phyloP scores from a whole-genome alignment of 30 jellyfish, hydroid and myxozoan genomes.

The Nemopilema nomurai region DNA sequence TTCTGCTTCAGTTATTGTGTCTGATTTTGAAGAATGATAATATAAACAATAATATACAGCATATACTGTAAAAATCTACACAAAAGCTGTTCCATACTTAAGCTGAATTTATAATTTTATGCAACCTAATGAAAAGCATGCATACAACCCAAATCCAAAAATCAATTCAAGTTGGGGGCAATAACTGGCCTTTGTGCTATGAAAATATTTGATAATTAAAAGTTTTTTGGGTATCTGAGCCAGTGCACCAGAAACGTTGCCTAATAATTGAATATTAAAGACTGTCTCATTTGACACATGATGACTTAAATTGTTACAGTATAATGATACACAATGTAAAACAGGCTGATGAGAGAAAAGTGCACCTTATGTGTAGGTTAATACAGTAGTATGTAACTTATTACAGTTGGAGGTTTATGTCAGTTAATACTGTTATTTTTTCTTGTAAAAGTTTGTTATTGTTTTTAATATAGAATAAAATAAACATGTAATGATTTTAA shows the following conservation, averaged over 20 bases:
- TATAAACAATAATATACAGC: background rate
- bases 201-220: background rate
- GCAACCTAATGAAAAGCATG: background rate
- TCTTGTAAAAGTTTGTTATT: background rate
- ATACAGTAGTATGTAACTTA: background rate
- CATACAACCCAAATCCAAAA: background rate
- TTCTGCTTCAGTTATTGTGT: background rate
- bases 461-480: background rate
- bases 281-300: background rate
- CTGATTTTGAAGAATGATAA: background rate
- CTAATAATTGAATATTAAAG: background rate
- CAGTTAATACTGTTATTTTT: background rate
- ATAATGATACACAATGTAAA: background rate
- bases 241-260: background rate
- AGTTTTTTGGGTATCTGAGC: background rate
- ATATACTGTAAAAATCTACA: slow-evolving; percentile 1
- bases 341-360: background rate
- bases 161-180: background rate
- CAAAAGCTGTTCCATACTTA: background rate
- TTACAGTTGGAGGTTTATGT: background rate
- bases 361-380: background rate
- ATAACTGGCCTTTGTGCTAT: background rate
- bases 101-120: background rate
- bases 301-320: background rate
- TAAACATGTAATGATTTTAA: background rate